These are phyloP conservation scores for Incurvaria masculella DNA, from an alignment of 2,888 invertebrate species.

Conservation along the genomic window DNA sequence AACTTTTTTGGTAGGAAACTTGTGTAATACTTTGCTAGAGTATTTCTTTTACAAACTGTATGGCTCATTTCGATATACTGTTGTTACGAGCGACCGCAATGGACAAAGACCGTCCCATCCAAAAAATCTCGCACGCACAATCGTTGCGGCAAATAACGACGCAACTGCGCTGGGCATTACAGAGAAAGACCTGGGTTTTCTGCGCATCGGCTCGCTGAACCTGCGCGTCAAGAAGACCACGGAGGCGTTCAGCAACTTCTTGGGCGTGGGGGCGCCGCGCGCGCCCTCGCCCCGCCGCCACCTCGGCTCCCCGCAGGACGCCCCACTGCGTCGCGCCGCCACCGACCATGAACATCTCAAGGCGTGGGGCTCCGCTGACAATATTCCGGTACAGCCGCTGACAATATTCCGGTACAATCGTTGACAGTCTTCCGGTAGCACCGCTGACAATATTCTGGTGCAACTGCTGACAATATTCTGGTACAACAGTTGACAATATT, in stretches of 20 bases:
- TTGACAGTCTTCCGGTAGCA: slow-evolving; percentile 77
- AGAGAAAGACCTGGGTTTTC: slow-evolving; percentile 88
- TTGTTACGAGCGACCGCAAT: too few species aligned
- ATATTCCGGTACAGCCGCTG: slow-evolving; percentile 62
- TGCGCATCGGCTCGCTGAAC: slow-evolving; percentile 89
- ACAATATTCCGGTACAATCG: slow-evolving; percentile 29
- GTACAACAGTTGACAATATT: slow-evolving; percentile 39
- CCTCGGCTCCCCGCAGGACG: slow-evolving; percentile 31
- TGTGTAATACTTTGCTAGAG: too few species aligned
- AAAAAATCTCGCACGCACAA: too few species aligned
- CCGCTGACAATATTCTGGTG: too few species aligned
- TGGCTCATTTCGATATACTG: too few species aligned
- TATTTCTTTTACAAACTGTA: too few species aligned
- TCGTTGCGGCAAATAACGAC: too few species aligned
- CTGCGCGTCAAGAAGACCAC: slow-evolving; percentile 91
- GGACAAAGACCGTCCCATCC: too few species aligned
- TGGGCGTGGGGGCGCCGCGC: slow-evolving; percentile 69
- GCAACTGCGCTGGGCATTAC: too few species aligned
- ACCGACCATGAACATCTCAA: slow-evolving; percentile 71
- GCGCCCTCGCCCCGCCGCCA: slow-evolving; percentile 50
- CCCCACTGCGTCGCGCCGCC: slow-evolving; percentile 31
- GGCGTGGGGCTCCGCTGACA: slow-evolving; percentile 89
- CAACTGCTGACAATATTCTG: slow-evolving; percentile 80
- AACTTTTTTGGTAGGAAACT: too few species aligned
- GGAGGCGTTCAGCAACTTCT: slow-evolving; percentile 87